A percentile compares a stretch with the other conserved stretches of the same genome.
phyloP scores from a whole-genome alignment of 2,888 invertebrate genomes.

The Poecilobothrus nobilitatus region DNA sequence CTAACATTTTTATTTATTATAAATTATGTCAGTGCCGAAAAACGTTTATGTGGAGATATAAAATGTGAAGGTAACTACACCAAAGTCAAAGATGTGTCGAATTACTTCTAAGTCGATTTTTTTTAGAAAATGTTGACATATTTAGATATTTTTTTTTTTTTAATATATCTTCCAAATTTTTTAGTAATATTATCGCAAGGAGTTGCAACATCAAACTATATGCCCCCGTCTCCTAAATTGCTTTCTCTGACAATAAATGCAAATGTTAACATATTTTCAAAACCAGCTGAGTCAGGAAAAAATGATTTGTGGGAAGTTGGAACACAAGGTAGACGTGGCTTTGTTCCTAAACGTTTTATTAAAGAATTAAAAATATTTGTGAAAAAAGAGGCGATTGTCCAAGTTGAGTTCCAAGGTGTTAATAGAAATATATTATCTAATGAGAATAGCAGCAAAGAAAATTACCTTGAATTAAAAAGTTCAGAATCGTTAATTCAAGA shows the following conservation, averaged over 20 bases:
- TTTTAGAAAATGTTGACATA: no score
- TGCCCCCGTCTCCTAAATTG: conserved; percentile 48
- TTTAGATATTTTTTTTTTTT: conserved; percentile 13
- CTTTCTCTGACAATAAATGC: conserved; percentile 54
- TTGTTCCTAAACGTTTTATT: conserved; percentile 52
- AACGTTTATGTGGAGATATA: conserved; percentile 61
- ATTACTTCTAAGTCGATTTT: no score
- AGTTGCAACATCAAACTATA: conserved; percentile 51
- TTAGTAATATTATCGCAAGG: conserved; percentile 47
- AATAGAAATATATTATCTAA: not conserved
- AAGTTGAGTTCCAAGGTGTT: conserved; percentile 31
- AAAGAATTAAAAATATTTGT: conserved; percentile 51
- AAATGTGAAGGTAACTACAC: conserved; percentile 55
- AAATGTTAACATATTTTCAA: conserved; percentile 57
- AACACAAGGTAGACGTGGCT: conserved; percentile 60
- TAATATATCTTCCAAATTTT: no score
- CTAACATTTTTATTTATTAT: not conserved
- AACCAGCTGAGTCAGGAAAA: conserved; percentile 55
- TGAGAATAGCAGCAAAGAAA: no score
- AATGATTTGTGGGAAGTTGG: conserved; percentile 56
- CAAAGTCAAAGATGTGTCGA: no score
- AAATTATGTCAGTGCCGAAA: conserved; percentile 52
- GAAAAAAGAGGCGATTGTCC: conserved; percentile 35
- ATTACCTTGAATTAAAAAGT: conserved; percentile 15
- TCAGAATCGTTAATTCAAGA: conserved; percentile 17